A percentile compares a stretch with the other conserved stretches of the same genome.
Evolutionary conservation across 2,888 invertebrate genomes (phyloP).

Genomic region (Anagyrus pseudococci): DNA sequence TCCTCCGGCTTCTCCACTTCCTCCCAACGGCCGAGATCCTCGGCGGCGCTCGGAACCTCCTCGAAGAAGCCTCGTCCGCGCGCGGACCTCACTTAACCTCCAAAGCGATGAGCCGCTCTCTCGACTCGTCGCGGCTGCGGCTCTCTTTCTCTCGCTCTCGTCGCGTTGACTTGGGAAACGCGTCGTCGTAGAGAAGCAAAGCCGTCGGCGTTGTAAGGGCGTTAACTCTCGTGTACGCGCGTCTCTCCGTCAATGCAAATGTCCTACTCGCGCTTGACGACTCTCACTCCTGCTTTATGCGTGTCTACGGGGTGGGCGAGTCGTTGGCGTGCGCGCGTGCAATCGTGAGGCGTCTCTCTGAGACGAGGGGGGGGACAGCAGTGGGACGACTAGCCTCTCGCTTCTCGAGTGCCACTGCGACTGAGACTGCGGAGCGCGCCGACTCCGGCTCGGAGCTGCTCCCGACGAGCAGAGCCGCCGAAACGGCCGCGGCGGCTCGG

Average conservation of each 20-base stretch:
- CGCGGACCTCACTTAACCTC: no score
- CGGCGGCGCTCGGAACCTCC: no score
- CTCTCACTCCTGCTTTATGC: neutral
- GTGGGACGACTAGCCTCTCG: conserved; percentile 60
- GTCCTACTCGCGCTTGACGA: neutral
- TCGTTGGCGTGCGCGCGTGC: neutral
- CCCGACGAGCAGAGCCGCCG: neutral
- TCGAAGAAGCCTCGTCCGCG: no score
- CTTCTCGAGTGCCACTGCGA: conserved; percentile 58
- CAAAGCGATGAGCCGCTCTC: no score
- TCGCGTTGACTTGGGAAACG: no score
- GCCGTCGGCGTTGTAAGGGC: no score
- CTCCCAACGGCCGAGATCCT: no score
- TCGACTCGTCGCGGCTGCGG: no score
- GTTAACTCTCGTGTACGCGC: no score
- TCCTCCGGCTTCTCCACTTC: no score
- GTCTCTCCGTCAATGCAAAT: neutral
- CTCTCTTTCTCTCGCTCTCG: neutral
- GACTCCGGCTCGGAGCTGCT: conserved; percentile 18
- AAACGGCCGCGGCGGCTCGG: neutral
- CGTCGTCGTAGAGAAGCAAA: no score
- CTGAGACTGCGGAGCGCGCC: conserved; percentile 61
- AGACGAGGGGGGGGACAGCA: conserved; percentile 49
- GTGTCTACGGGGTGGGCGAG: neutral
- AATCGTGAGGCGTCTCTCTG: neutral